Conservation (phyloP, 2,113 vertebrate species). For the Thomomys bottae region DNA sequence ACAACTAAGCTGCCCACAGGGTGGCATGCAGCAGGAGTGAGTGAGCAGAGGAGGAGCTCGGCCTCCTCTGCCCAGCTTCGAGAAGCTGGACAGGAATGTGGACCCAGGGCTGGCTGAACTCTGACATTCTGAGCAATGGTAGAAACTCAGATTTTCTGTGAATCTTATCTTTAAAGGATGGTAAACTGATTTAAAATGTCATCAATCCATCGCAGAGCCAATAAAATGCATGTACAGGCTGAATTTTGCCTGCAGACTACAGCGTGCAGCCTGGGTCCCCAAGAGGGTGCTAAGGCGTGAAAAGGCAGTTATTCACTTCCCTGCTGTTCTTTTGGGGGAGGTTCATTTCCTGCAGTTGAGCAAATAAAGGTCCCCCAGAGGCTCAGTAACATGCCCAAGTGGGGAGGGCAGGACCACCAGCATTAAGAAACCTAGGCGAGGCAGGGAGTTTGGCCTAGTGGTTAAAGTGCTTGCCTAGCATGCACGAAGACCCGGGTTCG, state of each 20-base stretch:
- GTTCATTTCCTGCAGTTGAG: neutral
- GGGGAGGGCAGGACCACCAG: neutral
- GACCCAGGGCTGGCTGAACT: neutral
- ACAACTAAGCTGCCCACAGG: neutral
- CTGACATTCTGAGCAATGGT: neutral
- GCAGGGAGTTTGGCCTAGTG: too few relatives aligned
- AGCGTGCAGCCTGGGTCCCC: neutral
- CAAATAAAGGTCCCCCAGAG: neutral
- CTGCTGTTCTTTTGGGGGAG: too few relatives aligned
- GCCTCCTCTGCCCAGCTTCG: neutral
- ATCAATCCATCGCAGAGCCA: neutral
- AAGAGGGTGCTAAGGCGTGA: accelerated
- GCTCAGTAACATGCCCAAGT: neutral
- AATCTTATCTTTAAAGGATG: neutral
- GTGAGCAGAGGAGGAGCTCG: neutral
- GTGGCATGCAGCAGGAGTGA: neutral
- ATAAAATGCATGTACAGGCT: neutral
- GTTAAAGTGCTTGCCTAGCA: too few relatives aligned
- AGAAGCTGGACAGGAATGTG: neutral
- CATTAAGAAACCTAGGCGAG: neutral
- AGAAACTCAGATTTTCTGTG: constrained; percentile 8
- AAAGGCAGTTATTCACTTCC: neutral
- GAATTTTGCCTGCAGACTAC: accelerated
- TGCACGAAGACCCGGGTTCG: too few relatives aligned
- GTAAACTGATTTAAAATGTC: neutral